These are phyloP conservation scores for Excalfactoria chinensis DNA, from an alignment of 2,113 vertebrate species.

Conservation along the genomic window DNA sequence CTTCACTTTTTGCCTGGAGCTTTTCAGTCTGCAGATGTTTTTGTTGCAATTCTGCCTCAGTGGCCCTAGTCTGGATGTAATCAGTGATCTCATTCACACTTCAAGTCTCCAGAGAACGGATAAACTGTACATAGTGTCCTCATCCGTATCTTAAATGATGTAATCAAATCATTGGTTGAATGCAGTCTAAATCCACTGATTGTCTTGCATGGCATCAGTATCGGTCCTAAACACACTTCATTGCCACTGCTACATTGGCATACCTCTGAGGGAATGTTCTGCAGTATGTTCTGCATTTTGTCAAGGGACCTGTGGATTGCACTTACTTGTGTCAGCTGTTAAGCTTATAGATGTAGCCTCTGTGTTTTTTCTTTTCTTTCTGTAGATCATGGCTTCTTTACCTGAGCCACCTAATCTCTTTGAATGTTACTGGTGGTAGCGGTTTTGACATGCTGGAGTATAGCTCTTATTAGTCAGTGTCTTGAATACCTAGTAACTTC, in stretches of 20 bases:
- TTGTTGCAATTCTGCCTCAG: conserved; percentile 11
- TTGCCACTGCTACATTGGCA: neutral
- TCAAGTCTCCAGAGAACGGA: conserved; percentile 27
- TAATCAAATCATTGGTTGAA: neutral
- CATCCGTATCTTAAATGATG: conserved; percentile 17
- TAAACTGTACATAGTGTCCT: neutral
- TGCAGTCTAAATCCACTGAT: neutral
- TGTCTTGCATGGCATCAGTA: neutral
- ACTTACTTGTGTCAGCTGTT: neutral
- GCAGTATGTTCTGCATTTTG: conserved; percentile 1
- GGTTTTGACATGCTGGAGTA: neutral
- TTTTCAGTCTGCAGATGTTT: conserved; percentile 8
- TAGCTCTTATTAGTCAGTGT: neutral
- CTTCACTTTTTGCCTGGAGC: neutral
- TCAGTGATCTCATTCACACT: conserved; percentile 58
- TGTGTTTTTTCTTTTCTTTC: conserved; percentile 11
- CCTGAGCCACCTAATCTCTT: neutral
- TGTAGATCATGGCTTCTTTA: neutral
- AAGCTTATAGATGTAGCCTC: neutral
- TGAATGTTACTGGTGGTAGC: neutral
- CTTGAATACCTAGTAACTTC: neutral
- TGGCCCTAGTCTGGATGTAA: conserved; percentile 51
- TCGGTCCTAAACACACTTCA: neutral
- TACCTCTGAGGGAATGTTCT: neutral
- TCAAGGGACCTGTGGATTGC: neutral